Base-by-base conservation (phyloP, 2,113 vertebrate species). In the Emydura subglobosa region DNA sequence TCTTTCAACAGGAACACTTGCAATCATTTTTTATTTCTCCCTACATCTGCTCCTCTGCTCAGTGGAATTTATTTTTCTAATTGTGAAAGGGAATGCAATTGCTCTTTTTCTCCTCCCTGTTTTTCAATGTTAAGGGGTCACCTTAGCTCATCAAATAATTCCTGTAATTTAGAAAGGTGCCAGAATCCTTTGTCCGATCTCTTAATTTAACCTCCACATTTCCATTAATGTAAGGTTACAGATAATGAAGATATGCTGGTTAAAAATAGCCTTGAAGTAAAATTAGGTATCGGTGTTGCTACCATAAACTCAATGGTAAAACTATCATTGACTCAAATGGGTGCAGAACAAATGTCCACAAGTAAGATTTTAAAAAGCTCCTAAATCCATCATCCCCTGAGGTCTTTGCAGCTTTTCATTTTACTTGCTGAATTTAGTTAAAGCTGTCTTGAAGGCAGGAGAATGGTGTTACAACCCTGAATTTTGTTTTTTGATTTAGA, bases 101-200 rank as follows among this genome's bases (percentile, higher is more conserved):
- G 51, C 51, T 34, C 7, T 85, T 68, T 57, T 6, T 81, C 12
- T 83, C 21, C 0, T 0, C 42, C 5, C 1, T 81, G 14, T 10
- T 94, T 89, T 79, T 89, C 3, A 79, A 17, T 65, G 2, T n/a
- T 81, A 10, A 85, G 17, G 8, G 39, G 19, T 74, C 68, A 14
- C 2, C 7, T 1, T 0, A 8, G 2, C 3, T 8, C 79, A 13
- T 9, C 47, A 90, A 3, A 59, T 92, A 87, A 42, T 10, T 0
- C 55, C 4, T 19, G 39, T 22, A 31, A 39, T 31, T 27, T 42
- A 10, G 6, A 2, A 7, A 3, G 2, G 31, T 14, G 6, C 17
- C 1, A 2, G 6, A 22, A 53, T 1, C 1, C 72, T 87, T 39
- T 44, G 19, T 72, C 65, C 9, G 4, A 6, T 29, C 5, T 51